Base-by-base conservation (phyloP, 2,797 vertebrate genomes). In the Crypturellus tataupa region DNA sequence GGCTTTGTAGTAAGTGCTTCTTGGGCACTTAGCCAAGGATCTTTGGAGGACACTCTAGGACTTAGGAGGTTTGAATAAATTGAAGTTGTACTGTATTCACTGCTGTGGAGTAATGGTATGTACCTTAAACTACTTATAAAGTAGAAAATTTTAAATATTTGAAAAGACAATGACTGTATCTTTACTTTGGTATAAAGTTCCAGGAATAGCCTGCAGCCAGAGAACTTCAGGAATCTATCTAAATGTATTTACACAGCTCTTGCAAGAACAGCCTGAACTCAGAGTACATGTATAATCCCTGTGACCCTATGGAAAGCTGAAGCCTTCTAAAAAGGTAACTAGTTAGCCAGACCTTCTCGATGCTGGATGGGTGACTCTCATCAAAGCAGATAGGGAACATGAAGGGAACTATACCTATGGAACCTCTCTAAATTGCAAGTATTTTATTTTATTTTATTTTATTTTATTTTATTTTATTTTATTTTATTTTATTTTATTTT, bases 1-100 rank as follows among this genome's bases (percentile, higher is more conserved):
- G 59, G 8, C 72, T 90, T 84, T 90, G 69, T 73, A 79, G 16
- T 88, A 95, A 94, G 91, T 93, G 82, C 46, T 94, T 67, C 77
- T 81, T 88, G 55, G 80, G 91, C 80, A 23, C n/a, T 67, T 86
- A 42, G 77, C 77, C 94, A 95, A 94, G 12, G 80, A 76, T 67
- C 91, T 95, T 84, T 91, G 67, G 56, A 91, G 87, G 63, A 64
- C 7, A 2, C 27, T 67, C 73, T 93, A 63, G 23, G 35, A 76
- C n/a, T 86, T 51, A 56, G 35, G 35, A 67, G 72, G 37, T 56
- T 46, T 93, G 80, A 72, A 84, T 84, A 11, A n/a, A 63, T 11
- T 86, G 73, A 88, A 72, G 58, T 35, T 73, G 12, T 67, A 29
- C 46, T 79, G 13, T 60, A 46, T 35, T 27, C 12, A 23, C 24